Base-by-base conservation (phyloP, 2,888 invertebrate genomes). In the Nomada fucata region DNA sequence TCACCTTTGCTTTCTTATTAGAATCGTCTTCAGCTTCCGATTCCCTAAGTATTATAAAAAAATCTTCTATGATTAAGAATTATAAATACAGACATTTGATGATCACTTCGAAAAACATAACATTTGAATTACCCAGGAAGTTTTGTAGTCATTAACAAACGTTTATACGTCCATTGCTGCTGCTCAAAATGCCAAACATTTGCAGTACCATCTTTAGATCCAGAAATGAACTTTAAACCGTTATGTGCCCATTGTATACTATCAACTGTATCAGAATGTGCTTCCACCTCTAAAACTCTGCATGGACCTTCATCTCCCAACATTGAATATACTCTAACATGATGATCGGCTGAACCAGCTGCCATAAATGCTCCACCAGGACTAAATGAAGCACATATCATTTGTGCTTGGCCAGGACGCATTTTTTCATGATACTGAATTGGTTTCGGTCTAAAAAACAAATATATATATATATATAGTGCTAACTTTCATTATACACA, bases 171-270 rank as follows among this genome's bases (percentile, higher is more conserved):
- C 99, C 99, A 99, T 90, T 97, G 97, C 87, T 98, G 97, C 83
- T 97, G 96, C 94, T 98, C 97, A 92, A 97, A 97, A 86, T 97
- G 95, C 99, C 99, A 99, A 76, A 99, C 96, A 85, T 97, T 96
- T 0, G 99, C 99, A 1, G 97, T 97, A 23, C 99, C 99, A 94
- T 99, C 99, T 92, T 98, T 98, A 90, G 98, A 97, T 13, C 99
- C 99, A 23, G 98, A 98, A 79, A 99, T 96, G 94, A 99, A 99
- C 83, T 97, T 95, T 72, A 98, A 95, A 0, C 97, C 97, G 59
- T 95, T 95, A 94, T 98, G 98, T 57, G 98, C 97, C 98, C 99
- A 99, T 90, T 98, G 97, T 71, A 99, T 97, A 74, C 98, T 98
- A 94, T 99, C 99, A 42, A 99, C 99, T 0, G 98, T 96, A 94